Evolutionary conservation across 2,797 vertebrate genomes (phyloP), one percentile per base, ranked within the genome.

Genomic region (Ciconia nigra): DNA sequence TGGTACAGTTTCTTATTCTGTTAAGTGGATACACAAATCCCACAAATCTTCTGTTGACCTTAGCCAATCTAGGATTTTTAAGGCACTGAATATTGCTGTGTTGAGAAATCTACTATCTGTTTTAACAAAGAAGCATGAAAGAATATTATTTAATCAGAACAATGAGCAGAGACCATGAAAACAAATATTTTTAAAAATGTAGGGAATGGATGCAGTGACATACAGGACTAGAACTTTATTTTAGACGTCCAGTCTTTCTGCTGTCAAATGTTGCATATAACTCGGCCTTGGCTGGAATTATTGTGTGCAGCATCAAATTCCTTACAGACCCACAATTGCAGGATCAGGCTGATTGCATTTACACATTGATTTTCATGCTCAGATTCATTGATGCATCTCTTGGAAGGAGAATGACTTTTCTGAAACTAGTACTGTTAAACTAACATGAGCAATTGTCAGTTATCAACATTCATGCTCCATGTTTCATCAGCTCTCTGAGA

Each of bases 361-460:
- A 85, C 35, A 67, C 41, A 85, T 46, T 67, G 81, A 94, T 95
- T 96, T 96, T 93, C 61, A 58, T 83, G 67, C 78, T 85, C 37
- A 67, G 41, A 89, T 85, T 84, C 55, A 91, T 71, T 80, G 73
- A 95, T 73, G 92, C 47, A 83, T 55, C 55, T 94, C 74, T 81
- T 14, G 7, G 44, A 93, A 74, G 57, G 46, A 83, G 55, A 87
- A 78, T 49, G 14, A 63, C 42, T 82, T 70, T 79, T 89, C 82
- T 95, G 71, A 90, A 87, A 83, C 46, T 55, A 55, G 61, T 87
- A 74, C 51, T 77, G 46, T 93, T 93, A 93, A 81, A 71, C 78
- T 78, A 90, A 80, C 46, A 62, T 0, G 1, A 93, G 61, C 22
- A 90, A 76, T 86, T 90, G 41, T 93, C 63, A 88, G 69, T 91